Percentiles rank a stretch among this genome's conserved stretches.
Evolutionary conservation across 2,797 vertebrate genomes (phyloP).

Genomic region (Zalophus californianus): DNA sequence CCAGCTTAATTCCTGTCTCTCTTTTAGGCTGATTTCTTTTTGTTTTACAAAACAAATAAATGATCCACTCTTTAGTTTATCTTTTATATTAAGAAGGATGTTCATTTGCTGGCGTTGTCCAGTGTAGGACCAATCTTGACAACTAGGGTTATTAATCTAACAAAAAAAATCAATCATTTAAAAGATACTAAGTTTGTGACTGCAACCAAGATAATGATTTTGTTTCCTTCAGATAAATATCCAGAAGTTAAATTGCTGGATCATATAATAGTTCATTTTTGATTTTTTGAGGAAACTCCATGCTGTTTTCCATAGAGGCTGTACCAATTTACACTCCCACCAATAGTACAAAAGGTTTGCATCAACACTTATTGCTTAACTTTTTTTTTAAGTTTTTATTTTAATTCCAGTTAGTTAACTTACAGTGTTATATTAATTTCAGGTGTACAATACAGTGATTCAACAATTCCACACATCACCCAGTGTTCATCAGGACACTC

Average conservation of each 20-base stretch:
- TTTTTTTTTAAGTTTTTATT: not conserved
- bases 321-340: not conserved
- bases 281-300: not conserved
- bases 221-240: not conserved
- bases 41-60: conserved; percentile 14
- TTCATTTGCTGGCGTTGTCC: not conserved
- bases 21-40: not conserved
- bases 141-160: not conserved
- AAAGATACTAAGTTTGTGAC: not conserved
- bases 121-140: not conserved
- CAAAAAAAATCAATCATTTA: not conserved
- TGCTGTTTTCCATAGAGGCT: not conserved
- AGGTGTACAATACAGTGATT: not conserved
- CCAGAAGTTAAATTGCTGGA: not conserved
- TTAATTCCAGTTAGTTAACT: not conserved
- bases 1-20: not conserved
- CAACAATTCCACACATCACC: not conserved
- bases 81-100: not conserved
- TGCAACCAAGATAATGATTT: not conserved
- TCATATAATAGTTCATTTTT: not conserved
- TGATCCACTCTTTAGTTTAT: not conserved
- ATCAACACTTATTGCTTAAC: not conserved
- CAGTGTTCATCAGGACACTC: not conserved
- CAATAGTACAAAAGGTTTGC: not conserved
- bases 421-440: not conserved